Base-by-base conservation (phyloP, 2,888 invertebrate genomes). In the Smittia sp. region DNA sequence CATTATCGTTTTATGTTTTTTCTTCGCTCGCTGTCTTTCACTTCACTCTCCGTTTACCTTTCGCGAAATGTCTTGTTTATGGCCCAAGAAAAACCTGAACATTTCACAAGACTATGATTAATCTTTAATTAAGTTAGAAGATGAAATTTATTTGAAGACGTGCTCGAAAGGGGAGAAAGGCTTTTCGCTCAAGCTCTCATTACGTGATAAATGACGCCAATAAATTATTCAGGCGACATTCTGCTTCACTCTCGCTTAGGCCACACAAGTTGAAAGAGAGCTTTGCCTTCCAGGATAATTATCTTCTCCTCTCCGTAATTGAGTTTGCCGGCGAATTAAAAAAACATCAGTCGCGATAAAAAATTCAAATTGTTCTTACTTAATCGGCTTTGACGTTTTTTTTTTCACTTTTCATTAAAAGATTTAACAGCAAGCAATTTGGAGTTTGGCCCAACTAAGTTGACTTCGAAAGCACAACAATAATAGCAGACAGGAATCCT, bases 101-200 rank as follows among this genome's bases (percentile, higher is more conserved):
- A 6, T 46, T 46, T 46, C 46, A 46, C 46, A 46, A 46, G 46
- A 46, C 46, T 46, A 46, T 46, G 46, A 46, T 46, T 46, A 46
- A 46, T 46, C 46, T 46, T 46, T 46, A 46, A 46, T 46, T 46
- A 46, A 46, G 46, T 46, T 46, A 11, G 46, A 46, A 46, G 46
- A 46, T 46, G 46, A 46, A 46, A 46, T 46, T 46, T 46, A 46
- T 11, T 46, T 46, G 46, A 46, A 46, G 46, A 46, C 46, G 46
- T 46, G 46, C 46, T 46, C 15, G 46, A 46, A 46, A 46, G 15
- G 15, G 15, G 46, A 15, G 15, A 46, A 46, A n/a, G 6, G 11
- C 46, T 46, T 46, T 11, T 11, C 46, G 46, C 46, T 46, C 46
- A n/a, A 46, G 15, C 46, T 46, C 46, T 46, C 46, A 46, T 46